Conservation (phyloP, 2,113 vertebrate species). For the Python bivittatus region DNA sequence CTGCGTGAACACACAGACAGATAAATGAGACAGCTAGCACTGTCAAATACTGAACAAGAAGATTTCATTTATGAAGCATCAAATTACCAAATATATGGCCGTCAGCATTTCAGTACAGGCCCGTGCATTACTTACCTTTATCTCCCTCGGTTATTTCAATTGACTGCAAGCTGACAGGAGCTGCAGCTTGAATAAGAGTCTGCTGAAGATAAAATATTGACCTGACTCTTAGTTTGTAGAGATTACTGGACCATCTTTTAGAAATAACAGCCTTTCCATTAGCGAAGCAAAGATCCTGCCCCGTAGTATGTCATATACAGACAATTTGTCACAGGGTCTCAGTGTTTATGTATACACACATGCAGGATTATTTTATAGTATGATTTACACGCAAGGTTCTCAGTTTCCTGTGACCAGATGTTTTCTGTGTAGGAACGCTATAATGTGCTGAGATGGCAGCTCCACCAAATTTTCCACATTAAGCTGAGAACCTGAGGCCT, state of each 20-base stretch:
- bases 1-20: conserved; percentile 20
- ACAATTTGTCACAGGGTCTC: neutral
- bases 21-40: conserved; percentile 28
- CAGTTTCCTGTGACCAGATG: neutral
- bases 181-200: conserved; percentile 44
- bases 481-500: neutral
- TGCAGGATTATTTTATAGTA: neutral
- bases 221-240: neutral
- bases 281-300: neutral
- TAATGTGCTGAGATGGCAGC: neutral
- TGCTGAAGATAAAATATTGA: conserved; percentile 42
- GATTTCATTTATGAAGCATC: conserved; percentile 53
- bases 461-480: conserved; percentile 11
- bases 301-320: neutral
- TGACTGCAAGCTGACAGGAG: conserved; percentile 30
- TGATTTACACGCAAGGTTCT: neutral
- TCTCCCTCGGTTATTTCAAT: conserved; percentile 18
- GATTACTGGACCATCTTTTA: conserved; percentile 8
- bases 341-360: neutral
- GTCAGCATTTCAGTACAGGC: conserved; percentile 26
- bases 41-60: conserved; percentile 47
- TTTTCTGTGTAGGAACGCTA: neutral
- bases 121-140: conserved; percentile 20
- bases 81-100: conserved; percentile 53
- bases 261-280: conserved; percentile 21